These are phyloP conservation scores for Drosophila parvula DNA, from an alignment of 1,140 invertebrate genomes.

Conservation along the genomic window DNA sequence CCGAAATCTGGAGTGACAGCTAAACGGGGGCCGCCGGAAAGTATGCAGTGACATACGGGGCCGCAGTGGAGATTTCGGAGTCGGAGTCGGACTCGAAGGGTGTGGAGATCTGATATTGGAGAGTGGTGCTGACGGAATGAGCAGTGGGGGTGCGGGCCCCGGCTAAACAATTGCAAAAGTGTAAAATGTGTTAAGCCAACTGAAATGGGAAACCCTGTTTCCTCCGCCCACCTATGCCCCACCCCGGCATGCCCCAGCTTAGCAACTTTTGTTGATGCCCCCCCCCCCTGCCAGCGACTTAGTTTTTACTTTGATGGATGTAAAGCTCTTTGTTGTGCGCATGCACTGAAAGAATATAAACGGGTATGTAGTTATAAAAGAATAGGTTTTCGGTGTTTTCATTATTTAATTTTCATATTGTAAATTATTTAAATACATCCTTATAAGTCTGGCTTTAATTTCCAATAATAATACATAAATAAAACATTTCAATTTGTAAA, in stretches of 20 bases:
- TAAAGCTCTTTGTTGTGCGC: slow-evolving; percentile 65
- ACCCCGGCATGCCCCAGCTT: slow-evolving; percentile 35
- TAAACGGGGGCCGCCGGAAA: slow-evolving; percentile 53
- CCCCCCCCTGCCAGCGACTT: slow-evolving; percentile 70
- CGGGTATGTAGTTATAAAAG: not conserved
- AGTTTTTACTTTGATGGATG: slow-evolving; percentile 82
- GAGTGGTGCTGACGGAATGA: not conserved
- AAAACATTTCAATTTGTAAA: no score
- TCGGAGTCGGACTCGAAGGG: slow-evolving; percentile 1
- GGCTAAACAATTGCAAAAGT: slow-evolving; percentile 78
- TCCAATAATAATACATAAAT: no score
- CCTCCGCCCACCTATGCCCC: not conserved
- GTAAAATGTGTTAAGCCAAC: slow-evolving; percentile 81
- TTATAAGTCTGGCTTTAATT: no score
- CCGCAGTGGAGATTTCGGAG: slow-evolving; percentile 8
- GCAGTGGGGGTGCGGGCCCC: slow-evolving; percentile 4
- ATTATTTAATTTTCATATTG: not conserved
- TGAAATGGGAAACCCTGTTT: slow-evolving; percentile 57
- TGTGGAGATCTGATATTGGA: slow-evolving; percentile 2
- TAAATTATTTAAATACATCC: no score
- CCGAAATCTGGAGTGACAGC: slow-evolving; percentile 37
- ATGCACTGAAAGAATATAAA: slow-evolving; percentile 12
- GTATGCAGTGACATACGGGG: slow-evolving; percentile 54
- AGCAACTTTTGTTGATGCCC: slow-evolving; percentile 73
- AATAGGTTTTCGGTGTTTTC: not conserved